phyloP scores from a whole-genome alignment of 2,888 invertebrate genomes.

The Platycnemis pennipes region DNA sequence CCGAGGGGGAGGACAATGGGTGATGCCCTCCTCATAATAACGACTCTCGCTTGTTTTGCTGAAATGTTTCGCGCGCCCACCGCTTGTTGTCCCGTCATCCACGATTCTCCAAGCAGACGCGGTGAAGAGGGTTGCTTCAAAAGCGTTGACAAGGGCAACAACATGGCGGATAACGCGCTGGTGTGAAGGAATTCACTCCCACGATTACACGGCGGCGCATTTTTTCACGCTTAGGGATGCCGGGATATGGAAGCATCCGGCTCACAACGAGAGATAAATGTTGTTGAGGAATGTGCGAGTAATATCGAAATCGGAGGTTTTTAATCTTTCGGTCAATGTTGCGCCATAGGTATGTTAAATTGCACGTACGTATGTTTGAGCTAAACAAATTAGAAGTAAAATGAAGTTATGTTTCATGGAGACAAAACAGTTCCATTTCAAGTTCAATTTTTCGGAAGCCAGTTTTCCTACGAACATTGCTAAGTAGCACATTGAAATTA shows the following conservation, averaged over 20 bases:
- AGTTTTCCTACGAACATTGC: too few species aligned
- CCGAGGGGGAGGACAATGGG: neutral
- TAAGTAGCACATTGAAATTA: too few species aligned
- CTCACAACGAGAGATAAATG: neutral
- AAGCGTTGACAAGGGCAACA: constrained; percentile 61
- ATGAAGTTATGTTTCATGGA: neutral
- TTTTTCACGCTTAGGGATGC: neutral
- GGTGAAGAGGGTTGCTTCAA: constrained; percentile 42
- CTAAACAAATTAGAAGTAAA: neutral
- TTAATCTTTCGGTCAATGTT: neutral
- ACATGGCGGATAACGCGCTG: constrained; percentile 42
- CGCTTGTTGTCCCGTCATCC: neutral
- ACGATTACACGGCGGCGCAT: neutral
- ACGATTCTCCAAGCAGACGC: constrained; percentile 42
- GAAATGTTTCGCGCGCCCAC: constrained; percentile 56
- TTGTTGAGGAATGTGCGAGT: neutral
- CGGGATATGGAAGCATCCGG: neutral
- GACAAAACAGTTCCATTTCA: too few species aligned
- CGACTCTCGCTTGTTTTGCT: constrained; percentile 56
- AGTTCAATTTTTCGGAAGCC: too few species aligned
- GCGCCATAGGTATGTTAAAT: too few species aligned
- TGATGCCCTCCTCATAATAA: constrained; percentile 25
- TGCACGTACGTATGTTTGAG: too few species aligned
- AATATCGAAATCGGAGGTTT: neutral
- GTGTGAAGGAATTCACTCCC: constrained; percentile 36